Evolutionary conservation across 1,140 invertebrate species (phyloP).

Genomic region (Spodoptera frugiperda): DNA sequence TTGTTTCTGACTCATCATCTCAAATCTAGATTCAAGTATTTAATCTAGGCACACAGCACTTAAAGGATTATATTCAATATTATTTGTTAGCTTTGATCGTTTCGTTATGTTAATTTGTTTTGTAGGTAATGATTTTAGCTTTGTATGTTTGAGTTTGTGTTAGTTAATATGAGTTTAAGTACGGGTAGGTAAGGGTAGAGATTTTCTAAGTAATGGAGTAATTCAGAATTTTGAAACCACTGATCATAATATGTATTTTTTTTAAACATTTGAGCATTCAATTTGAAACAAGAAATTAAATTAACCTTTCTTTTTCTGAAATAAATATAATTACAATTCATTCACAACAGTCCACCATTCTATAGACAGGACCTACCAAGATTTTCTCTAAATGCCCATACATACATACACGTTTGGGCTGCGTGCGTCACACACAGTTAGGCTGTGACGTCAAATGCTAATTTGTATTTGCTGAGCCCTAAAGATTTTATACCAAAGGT

Average conservation of each 20-base stretch:
- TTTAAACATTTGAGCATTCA: no score
- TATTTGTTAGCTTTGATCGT: not conserved
- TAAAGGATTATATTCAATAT: not conserved
- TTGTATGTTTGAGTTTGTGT: not conserved
- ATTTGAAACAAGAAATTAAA: not conserved
- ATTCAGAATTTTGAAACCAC: no score
- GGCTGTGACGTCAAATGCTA: not conserved
- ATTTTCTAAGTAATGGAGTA: no score
- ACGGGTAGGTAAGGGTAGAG: no score
- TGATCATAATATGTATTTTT: no score
- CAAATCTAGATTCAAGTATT: not conserved
- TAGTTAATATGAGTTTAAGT: no score
- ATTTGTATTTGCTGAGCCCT: not conserved
- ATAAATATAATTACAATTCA: no score
- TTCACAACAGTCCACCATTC: no score
- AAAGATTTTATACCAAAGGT: not conserved
- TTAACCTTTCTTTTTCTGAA: not conserved
- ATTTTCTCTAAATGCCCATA: no score
- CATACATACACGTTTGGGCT: no score
- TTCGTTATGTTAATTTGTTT: not conserved
- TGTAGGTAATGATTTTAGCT: not conserved
- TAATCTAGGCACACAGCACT: slow-evolving; percentile 18
- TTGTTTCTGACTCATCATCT: slow-evolving; percentile 22
- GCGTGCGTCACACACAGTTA: not conserved
- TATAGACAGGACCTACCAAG: no score